phyloP scores from a whole-genome alignment of 2,797 vertebrate species.

The Apodemus agrarius region DNA sequence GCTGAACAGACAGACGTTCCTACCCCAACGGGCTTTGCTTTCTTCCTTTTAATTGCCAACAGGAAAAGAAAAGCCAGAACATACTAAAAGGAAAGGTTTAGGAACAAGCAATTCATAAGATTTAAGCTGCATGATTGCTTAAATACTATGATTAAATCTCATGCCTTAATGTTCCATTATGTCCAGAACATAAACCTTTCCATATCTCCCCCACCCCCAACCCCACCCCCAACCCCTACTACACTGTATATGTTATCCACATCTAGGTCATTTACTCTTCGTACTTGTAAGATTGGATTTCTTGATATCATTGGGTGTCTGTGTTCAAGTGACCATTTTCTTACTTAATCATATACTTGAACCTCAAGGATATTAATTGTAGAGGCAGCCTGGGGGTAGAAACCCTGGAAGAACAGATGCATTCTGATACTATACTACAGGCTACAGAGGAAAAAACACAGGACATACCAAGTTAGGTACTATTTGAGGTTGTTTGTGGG shows the following conservation, averaged over 20 bases:
- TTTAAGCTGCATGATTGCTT: neutral
- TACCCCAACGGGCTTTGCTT: neutral
- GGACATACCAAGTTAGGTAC: no score
- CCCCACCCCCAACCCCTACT: no score
- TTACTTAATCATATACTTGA: neutral
- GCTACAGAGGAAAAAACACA: neutral
- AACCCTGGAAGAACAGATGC: neutral
- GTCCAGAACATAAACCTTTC: neutral
- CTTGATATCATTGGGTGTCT: neutral
- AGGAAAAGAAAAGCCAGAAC: neutral
- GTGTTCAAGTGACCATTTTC: neutral
- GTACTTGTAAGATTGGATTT: neutral
- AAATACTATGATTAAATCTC: neutral
- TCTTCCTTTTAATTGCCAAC: neutral
- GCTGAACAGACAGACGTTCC: neutral
- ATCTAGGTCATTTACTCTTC: neutral
- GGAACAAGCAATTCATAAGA: neutral
- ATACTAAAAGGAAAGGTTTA: neutral
- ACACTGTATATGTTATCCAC: neutral
- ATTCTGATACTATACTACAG: neutral
- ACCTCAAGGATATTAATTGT: neutral
- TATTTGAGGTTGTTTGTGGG: neutral
- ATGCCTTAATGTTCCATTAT: neutral
- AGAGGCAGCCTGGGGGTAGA: no score
- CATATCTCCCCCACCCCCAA: accelerated